A percentile compares a stretch with the other conserved stretches of the same genome.
phyloP scores from a whole-genome alignment of 1,140 invertebrate species.

The Asobara japonica region DNA sequence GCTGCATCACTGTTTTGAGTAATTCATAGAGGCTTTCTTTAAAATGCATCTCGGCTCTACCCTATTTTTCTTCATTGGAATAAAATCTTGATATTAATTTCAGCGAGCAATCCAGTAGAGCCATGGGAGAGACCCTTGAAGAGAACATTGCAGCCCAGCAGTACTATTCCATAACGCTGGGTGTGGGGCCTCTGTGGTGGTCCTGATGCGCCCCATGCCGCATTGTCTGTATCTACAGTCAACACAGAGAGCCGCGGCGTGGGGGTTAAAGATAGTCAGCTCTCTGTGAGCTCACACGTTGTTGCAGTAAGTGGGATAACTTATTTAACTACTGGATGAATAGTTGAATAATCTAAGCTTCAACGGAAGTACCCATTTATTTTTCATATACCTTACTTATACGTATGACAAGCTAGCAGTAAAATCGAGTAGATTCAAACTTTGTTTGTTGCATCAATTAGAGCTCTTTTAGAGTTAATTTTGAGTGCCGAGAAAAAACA shows the following conservation, averaged over 20 bases:
- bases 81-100: constrained; percentile 33
- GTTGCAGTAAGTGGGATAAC: constrained; percentile 62
- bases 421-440: too few species aligned
- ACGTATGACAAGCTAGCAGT: too few species aligned
- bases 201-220: constrained; percentile 92
- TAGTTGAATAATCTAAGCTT: background rate
- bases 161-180: constrained; percentile 88
- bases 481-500: too few species aligned
- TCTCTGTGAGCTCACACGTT: constrained; percentile 74
- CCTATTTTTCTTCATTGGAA: too few species aligned
- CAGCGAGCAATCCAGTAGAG: constrained; percentile 61
- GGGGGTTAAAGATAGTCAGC: constrained; percentile 79
- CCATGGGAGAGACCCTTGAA: constrained; percentile 58
- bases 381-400: too few species aligned
- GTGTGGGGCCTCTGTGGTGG: constrained; percentile 97
- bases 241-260: constrained; percentile 83
- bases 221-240: constrained; percentile 72
- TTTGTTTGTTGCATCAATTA: too few species aligned
- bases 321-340: constrained; percentile 14
- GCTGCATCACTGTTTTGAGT: too few species aligned
- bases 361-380: background rate
- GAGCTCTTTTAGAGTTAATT: too few species aligned
- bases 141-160: constrained; percentile 58
- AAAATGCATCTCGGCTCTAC: too few species aligned
- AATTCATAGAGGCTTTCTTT: too few species aligned